Evolutionary conservation across 2,113 vertebrate species (phyloP).

Genomic region (Zeus faber): DNA sequence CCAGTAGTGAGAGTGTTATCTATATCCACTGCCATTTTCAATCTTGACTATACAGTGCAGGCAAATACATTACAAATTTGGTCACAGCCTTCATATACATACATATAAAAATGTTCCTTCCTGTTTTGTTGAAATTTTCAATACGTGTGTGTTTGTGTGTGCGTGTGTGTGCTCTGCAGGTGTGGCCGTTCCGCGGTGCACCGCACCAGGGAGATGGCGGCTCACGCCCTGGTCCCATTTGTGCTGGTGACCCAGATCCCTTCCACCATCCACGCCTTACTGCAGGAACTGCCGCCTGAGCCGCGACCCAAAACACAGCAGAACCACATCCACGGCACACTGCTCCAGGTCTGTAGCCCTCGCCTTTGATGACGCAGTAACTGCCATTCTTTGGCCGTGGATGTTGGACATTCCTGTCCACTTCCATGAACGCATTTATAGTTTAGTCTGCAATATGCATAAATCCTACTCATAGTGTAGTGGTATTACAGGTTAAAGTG

Average conservation of each 20-base stretch:
- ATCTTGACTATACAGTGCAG: too few species aligned
- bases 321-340: conserved; percentile 86
- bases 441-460: too few species aligned
- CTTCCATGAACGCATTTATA: too few species aligned
- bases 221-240: conserved; percentile 89
- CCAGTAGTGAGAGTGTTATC: too few species aligned
- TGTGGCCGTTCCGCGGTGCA: conserved; percentile 85
- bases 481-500: too few species aligned
- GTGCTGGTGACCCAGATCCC: conserved; percentile 79
- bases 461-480: too few species aligned
- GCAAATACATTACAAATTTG: too few species aligned
- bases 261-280: conserved; percentile 63
- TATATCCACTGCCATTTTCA: too few species aligned
- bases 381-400: too few species aligned
- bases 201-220: conserved; percentile 88
- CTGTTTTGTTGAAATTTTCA: neutral
- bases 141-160: neutral
- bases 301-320: conserved; percentile 71
- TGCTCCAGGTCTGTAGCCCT: conserved; percentile 81
- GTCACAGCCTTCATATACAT: too few species aligned
- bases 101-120: neutral
- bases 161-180: conserved; percentile 60
- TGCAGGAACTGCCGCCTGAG: conserved; percentile 77
- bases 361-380: neutral
- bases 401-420: too few species aligned